Conservation (phyloP, 2,797 vertebrate genomes). For the Zalophus californianus region DNA sequence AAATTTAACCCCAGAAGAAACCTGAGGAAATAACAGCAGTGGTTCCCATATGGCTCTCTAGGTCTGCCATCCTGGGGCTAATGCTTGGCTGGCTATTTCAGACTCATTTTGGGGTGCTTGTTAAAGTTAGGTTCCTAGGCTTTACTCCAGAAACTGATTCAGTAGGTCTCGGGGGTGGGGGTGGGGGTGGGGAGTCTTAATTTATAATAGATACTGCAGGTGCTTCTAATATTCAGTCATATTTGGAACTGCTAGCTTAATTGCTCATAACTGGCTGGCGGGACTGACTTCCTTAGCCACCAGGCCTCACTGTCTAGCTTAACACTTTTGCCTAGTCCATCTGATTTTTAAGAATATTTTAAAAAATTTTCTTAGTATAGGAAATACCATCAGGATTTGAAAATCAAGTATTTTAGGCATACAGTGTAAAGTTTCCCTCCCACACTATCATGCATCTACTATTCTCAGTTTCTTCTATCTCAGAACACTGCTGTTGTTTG, state of each 20-base stretch:
- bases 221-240: neutral
- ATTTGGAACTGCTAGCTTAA: neutral
- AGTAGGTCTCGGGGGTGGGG: neutral
- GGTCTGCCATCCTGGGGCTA: neutral
- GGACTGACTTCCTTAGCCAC: neutral
- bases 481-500: neutral
- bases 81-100: neutral
- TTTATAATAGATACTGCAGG: neutral
- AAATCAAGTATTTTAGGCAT: neutral
- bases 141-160: neutral
- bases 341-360: constrained; percentile 12
- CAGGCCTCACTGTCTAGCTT: neutral
- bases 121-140: constrained; percentile 18
- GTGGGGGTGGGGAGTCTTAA: neutral
- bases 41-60: neutral
- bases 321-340: neutral
- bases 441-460: neutral
- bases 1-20: neutral
- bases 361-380: neutral
- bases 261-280: neutral
- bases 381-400: neutral
- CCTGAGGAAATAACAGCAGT: neutral
- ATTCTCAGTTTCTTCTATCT: neutral
- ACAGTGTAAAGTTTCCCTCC: neutral
- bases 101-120: neutral